phyloP scores from a whole-genome alignment of 1,140 invertebrate species.

The Polypedilum pembai region DNA sequence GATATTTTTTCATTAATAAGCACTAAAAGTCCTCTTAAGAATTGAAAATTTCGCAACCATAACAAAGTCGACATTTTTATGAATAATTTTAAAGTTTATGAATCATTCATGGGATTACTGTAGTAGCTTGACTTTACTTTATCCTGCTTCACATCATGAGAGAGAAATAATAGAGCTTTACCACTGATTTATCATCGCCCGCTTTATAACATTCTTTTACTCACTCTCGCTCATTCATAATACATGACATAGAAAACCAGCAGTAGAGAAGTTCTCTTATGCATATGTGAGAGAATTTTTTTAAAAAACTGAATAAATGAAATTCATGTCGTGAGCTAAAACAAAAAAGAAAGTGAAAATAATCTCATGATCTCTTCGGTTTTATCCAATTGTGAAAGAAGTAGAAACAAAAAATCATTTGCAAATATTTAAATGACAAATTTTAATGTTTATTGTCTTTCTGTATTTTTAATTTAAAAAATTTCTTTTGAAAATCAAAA shows the following conservation, averaged over 20 bases:
- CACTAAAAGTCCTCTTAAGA: no score
- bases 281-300: not conserved
- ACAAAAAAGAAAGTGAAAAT: not conserved
- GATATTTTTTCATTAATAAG: no score
- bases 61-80: no score
- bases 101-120: slow-evolving; percentile 16
- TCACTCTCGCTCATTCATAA: not conserved
- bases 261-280: not conserved
- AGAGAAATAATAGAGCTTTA: slow-evolving; percentile 11
- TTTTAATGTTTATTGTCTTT: no score
- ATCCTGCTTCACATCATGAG: not conserved
- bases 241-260: not conserved
- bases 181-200: slow-evolving; percentile 21
- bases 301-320: not conserved
- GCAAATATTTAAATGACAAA: no score
- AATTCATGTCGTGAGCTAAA: not conserved
- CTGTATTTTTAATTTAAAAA: no score
- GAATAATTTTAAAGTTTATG: slow-evolving; percentile 25
- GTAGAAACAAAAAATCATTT: no score
- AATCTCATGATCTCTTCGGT: not conserved
- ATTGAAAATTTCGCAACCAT: no score
- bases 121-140: not conserved
- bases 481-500: no score
- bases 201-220: not conserved
- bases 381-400: no score